These are phyloP conservation scores for Sialis lutaria DNA, from an alignment of 2,888 invertebrate genomes.

Conservation along the genomic window DNA sequence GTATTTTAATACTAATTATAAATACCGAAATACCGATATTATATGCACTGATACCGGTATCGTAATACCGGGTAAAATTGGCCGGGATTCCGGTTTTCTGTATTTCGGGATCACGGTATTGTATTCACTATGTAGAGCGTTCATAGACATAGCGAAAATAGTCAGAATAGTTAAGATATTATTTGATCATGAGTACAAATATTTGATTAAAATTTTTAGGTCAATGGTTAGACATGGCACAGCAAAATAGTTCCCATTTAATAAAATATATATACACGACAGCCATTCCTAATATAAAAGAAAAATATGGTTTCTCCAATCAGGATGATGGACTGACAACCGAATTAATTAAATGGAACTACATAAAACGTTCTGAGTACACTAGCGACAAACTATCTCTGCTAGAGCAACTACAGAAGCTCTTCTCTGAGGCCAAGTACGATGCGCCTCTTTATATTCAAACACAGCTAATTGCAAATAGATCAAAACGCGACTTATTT, in stretches of 20 bases:
- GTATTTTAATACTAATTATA: too few relatives aligned
- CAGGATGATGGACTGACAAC: slow-evolving; percentile 16
- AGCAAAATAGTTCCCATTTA: slow-evolving; percentile 33
- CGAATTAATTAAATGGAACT: slow-evolving; percentile 39
- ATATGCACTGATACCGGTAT: too few relatives aligned
- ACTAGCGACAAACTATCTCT: slow-evolving; percentile 23
- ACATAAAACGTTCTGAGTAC: slow-evolving; percentile 22
- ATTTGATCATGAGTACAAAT: too few relatives aligned
- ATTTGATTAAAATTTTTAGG: too few relatives aligned
- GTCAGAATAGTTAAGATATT: too few relatives aligned
- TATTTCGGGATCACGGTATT: too few relatives aligned
- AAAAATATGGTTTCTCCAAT: slow-evolving; percentile 22
- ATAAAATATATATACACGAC: slow-evolving; percentile 37
- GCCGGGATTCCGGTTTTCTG: too few relatives aligned
- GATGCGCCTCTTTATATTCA: slow-evolving; percentile 37
- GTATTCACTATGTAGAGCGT: too few relatives aligned
- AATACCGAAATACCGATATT: too few relatives aligned
- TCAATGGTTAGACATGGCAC: slow-evolving; percentile 38
- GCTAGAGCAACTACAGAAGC: slow-evolving; percentile 29
- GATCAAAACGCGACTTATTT: slow-evolving; percentile 28
- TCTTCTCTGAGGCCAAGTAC: slow-evolving; percentile 38
- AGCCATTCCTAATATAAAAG: slow-evolving; percentile 38
- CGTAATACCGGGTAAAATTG: too few relatives aligned
- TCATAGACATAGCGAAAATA: too few relatives aligned
- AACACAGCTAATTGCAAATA: slow-evolving; percentile 26